phyloP scores from a whole-genome alignment of 2,113 vertebrate species.

The Megalops atlanticus region DNA sequence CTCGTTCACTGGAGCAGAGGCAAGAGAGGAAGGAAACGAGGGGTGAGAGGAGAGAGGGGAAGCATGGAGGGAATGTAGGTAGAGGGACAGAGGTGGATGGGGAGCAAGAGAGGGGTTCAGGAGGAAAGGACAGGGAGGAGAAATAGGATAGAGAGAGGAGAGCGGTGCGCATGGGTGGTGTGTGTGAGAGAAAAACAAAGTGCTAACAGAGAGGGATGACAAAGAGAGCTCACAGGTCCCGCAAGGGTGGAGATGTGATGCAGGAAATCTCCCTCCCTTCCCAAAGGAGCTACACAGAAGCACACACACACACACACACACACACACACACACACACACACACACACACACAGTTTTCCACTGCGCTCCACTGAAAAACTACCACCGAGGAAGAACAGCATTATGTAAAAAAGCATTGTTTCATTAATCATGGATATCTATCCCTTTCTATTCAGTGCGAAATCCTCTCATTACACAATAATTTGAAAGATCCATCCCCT shows the following conservation, averaged over 20 bases:
- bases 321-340: constrained; percentile 7
- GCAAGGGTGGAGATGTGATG: constrained; percentile 24
- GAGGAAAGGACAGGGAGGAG: not conserved
- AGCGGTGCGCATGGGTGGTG: constrained; percentile 2
- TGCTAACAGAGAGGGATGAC: not conserved
- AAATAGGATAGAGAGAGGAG: not conserved
- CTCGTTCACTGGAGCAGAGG: constrained; percentile 27
- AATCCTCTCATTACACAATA: too few relatives aligned
- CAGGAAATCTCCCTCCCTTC: constrained; percentile 42
- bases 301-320: constrained; percentile 6
- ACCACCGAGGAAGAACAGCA: not conserved
- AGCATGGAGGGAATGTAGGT: not conserved
- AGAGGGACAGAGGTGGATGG: constrained; percentile 21
- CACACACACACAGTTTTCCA: not conserved
- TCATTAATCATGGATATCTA: not conserved
- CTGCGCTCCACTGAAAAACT: not conserved
- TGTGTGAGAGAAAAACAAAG: constrained; percentile 17
- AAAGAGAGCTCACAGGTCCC: constrained; percentile 27
- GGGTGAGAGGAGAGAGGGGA: constrained; percentile 6
- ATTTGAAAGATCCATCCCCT: too few relatives aligned
- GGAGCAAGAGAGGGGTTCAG: constrained; percentile 52
- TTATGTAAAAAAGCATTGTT: not conserved
- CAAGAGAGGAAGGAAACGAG: constrained; percentile 54
- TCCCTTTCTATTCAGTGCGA: not conserved
- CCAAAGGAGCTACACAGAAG: constrained; percentile 16